A percentile compares a stretch with the other conserved stretches of the same genome.
Conservation (phyloP, 1,140 invertebrate genomes). For the Temnothorax nylanderi region DNA sequence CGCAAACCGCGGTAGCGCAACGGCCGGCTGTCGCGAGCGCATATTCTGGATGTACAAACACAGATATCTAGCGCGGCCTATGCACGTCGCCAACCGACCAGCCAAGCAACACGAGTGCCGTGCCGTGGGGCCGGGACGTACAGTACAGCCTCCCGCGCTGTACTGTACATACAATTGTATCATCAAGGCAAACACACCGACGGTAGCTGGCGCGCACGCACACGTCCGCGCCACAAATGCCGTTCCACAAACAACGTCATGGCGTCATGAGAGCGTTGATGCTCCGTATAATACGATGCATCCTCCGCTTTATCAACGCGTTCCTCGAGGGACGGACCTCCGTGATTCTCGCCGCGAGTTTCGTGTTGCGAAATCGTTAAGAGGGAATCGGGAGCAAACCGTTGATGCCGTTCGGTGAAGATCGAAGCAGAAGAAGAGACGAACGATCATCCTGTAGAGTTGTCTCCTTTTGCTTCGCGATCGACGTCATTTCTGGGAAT, state of each 20-base stretch:
- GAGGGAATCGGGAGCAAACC: background rate
- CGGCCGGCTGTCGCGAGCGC: constrained; percentile 8
- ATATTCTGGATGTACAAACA: constrained; percentile 70
- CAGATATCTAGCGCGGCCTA: constrained; percentile 58
- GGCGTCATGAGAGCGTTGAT: constrained; percentile 56
- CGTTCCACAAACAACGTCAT: constrained; percentile 58
- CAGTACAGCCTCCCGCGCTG: constrained; percentile 51
- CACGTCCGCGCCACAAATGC: constrained; percentile 67
- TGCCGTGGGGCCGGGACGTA: constrained; percentile 32
- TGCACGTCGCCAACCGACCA: background rate
- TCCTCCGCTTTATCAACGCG: background rate
- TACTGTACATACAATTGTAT: constrained; percentile 79
- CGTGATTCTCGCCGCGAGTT: background rate
- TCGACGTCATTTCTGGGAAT: background rate
- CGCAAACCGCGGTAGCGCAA: constrained; percentile 24
- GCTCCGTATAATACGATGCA: constrained; percentile 10
- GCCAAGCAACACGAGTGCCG: constrained; percentile 51
- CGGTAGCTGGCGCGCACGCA: constrained; percentile 63
- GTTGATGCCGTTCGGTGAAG: background rate
- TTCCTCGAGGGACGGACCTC: background rate
- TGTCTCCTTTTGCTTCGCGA: background rate
- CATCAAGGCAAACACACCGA: constrained; percentile 78
- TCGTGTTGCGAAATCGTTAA: background rate
- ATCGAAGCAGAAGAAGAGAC: background rate
- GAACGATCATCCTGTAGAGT: background rate